Percentiles rank a stretch among this genome's conserved stretches.
Conservation (phyloP, 2,113 vertebrate species). For the Epinephelus lanceolatus region DNA sequence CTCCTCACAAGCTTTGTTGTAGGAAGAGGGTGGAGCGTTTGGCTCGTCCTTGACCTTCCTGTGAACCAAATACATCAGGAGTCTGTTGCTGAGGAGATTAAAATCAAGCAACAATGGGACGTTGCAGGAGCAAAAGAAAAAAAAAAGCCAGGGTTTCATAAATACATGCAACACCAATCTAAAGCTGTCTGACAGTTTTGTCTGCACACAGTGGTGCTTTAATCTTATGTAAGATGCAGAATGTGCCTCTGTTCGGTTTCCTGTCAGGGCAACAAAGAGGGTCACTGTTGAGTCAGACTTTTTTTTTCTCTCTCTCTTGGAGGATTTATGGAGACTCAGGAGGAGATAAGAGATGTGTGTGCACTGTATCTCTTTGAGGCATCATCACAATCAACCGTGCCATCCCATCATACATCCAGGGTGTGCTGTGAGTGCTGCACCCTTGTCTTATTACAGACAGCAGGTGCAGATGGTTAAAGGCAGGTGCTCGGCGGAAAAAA, state of each 20-base stretch:
- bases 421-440: conserved; percentile 54
- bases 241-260: conserved; percentile 30
- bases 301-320: neutral
- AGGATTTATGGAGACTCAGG: conserved; percentile 42
- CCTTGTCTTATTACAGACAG: conserved; percentile 75
- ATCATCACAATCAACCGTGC: conserved; percentile 40
- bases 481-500: conserved; percentile 69
- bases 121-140: conserved; percentile 43
- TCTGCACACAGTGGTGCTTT: conserved; percentile 14
- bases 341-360: conserved; percentile 47
- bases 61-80: conserved; percentile 81
- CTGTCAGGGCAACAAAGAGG: conserved; percentile 44
- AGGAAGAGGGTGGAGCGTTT: conserved; percentile 60
- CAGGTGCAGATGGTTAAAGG: conserved; percentile 82
- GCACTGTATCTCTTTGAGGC: conserved; percentile 51
- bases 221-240: conserved; percentile 28
- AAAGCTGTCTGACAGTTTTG: conserved; percentile 36
- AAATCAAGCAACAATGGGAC: conserved; percentile 72
- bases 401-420: conserved; percentile 37
- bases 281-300: conserved; percentile 23
- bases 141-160: conserved; percentile 22
- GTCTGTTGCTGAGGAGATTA: conserved; percentile 77
- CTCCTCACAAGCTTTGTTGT: conserved; percentile 42
- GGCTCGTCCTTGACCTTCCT: conserved; percentile 81
- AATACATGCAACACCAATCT: conserved; percentile 43